Percentiles rank a stretch among this genome's conserved stretches.
phyloP scores from a whole-genome alignment of 2,113 vertebrate species.

The Nestor notabilis region DNA sequence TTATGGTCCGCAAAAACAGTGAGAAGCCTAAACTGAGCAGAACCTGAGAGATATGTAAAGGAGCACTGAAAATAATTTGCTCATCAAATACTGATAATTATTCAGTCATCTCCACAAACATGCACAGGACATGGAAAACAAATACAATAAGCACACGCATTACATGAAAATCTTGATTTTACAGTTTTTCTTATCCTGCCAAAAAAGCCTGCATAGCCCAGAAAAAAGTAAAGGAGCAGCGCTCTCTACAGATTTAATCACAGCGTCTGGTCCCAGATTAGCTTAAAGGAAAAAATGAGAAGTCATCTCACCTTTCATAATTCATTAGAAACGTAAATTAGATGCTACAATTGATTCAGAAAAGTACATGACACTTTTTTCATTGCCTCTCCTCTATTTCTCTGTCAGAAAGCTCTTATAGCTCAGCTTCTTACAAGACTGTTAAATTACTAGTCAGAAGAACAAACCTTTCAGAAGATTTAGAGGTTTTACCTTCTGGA shows the following conservation, averaged over 20 bases:
- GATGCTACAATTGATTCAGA: neutral
- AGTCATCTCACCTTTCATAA: neutral
- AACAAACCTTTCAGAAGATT: constrained; percentile 26
- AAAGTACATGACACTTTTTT: neutral
- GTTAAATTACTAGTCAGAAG: neutral
- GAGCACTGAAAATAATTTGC: neutral
- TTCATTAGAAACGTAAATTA: constrained; percentile 4
- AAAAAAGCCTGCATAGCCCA: rapidly evolving
- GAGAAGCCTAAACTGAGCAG: neutral
- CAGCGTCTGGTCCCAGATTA: neutral
- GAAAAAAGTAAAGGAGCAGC: neutral
- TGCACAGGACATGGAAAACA: neutral
- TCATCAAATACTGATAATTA: neutral
- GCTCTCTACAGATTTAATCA: neutral
- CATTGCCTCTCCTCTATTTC: neutral
- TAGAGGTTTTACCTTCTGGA: constrained; percentile 13
- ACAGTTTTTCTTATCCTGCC: neutral
- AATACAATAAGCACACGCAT: neutral
- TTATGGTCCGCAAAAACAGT: neutral
- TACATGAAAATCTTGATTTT: neutral
- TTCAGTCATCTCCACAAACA: neutral
- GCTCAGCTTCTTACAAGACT: constrained; percentile 13
- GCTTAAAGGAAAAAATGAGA: neutral
- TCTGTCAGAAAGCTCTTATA: constrained; percentile 23
- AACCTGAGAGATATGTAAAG: neutral